These are phyloP conservation scores for Leptobrachium ailaonicum DNA, from an alignment of 2,113 vertebrate genomes.

Conservation along the genomic window DNA sequence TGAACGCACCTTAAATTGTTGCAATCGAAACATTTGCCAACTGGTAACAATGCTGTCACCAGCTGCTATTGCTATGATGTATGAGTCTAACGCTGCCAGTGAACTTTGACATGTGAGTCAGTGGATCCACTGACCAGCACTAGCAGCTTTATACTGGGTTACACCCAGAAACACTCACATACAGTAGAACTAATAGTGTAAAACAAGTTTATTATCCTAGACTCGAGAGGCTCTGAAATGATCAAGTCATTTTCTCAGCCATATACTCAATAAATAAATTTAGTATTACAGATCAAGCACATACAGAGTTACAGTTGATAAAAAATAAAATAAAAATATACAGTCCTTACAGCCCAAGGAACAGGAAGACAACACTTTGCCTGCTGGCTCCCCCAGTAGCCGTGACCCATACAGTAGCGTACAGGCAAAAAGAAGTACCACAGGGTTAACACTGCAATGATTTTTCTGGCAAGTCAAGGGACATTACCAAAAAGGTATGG, in stretches of 20 bases:
- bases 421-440: conserved; percentile 45
- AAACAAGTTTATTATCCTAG: conserved; percentile 28
- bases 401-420: conserved; percentile 41
- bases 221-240: conserved; percentile 19
- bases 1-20: no score
- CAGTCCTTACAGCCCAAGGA: conserved; percentile 39
- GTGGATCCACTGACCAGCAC: no score
- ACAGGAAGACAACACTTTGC: conserved; percentile 22
- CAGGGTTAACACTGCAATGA: conserved; percentile 48
- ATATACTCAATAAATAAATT: conserved; percentile 49
- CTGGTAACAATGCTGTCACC: no score
- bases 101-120: no score
- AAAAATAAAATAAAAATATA: conserved; percentile 42
- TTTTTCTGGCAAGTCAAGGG: conserved; percentile 27
- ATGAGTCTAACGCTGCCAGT: no score
- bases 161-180: no score
- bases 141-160: no score
- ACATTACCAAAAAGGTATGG: conserved; percentile 28
- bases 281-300: conserved; percentile 49
- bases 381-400: conserved; percentile 19
- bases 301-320: conserved; percentile 39
- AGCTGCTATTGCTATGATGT: no score
- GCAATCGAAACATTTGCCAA: no score
- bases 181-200: background rate
- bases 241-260: conserved; percentile 22